phyloP scores from a whole-genome alignment of 2,888 invertebrate genomes.

The Rhagophthalmus giganteus region DNA sequence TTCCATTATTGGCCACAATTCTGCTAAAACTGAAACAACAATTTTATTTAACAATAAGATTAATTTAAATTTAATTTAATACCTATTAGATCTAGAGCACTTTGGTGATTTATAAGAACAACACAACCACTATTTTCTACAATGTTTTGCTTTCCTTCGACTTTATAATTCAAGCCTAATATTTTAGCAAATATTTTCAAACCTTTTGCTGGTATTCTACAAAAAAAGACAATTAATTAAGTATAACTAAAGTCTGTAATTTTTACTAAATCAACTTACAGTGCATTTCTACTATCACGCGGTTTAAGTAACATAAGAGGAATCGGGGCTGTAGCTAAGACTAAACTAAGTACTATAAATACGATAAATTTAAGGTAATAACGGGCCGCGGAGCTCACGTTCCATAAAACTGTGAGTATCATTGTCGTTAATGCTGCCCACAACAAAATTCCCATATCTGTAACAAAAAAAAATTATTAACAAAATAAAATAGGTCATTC shows the following conservation, averaged over 20 bases:
- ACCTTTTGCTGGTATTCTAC: constrained; percentile 71
- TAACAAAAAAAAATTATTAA: constrained; percentile 16
- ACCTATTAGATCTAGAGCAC: constrained; percentile 83
- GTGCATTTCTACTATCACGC: constrained; percentile 73
- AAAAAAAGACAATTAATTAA: constrained; percentile 33
- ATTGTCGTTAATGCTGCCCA: constrained; percentile 10
- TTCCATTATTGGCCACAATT: constrained; percentile 80
- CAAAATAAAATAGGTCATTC: too few relatives aligned
- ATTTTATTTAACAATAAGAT: not conserved
- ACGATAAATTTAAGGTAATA: constrained; percentile 72
- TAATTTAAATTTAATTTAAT: constrained; percentile 46
- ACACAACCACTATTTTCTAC: constrained; percentile 75
- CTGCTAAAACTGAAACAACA: constrained; percentile 65
- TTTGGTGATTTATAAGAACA: constrained; percentile 87
- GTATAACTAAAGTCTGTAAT: too few relatives aligned
- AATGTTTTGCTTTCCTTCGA: constrained; percentile 78
- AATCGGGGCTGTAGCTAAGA: constrained; percentile 67
- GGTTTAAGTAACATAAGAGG: constrained; percentile 77
- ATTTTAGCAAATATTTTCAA: constrained; percentile 60
- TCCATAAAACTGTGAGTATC: constrained; percentile 49
- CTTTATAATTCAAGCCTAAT: constrained; percentile 70
- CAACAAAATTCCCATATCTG: constrained; percentile 23
- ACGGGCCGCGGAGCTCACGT: constrained; percentile 64
- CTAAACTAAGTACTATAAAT: constrained; percentile 64
- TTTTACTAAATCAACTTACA: constrained; percentile 76